These are phyloP conservation scores for Bembecia ichneumoniformis DNA, from an alignment of 2,888 invertebrate species.

Conservation along the genomic window DNA sequence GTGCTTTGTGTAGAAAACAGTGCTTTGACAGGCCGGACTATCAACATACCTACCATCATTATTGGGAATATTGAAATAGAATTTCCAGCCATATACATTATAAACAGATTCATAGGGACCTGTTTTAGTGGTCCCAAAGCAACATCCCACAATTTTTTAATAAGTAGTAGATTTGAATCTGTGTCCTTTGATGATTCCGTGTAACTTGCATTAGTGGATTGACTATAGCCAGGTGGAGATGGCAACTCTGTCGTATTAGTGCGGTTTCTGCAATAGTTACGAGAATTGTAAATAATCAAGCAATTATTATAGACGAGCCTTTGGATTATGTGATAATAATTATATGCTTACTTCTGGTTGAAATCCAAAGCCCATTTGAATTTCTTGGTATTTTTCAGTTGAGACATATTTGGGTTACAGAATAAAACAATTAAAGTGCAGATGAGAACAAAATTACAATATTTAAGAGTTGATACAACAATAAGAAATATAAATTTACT, in stretches of 20 bases:
- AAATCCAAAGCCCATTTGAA: conserved; percentile 78
- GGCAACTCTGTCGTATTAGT: conserved; percentile 70
- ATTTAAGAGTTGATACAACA: background rate
- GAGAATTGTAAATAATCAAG: background rate
- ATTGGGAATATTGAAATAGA: conserved; percentile 99
- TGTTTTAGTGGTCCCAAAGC: conserved; percentile 95
- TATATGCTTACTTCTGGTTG: conserved; percentile 64
- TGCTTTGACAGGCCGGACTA: conserved; percentile 96
- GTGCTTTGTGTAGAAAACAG: conserved; percentile 90
- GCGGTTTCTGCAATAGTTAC: conserved; percentile 31
- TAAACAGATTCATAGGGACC: conserved; percentile 98
- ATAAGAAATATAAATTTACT: no score
- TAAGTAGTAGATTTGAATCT: conserved; percentile 86
- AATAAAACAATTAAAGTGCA: background rate
- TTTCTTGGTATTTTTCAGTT: conserved; percentile 59
- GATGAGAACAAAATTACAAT: background rate
- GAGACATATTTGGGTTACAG: conserved; percentile 34
- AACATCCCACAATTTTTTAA: conserved; percentile 97
- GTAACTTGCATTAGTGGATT: conserved; percentile 78
- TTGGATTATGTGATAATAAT: background rate
- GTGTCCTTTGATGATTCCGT: conserved; percentile 86
- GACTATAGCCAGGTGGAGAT: conserved; percentile 89
- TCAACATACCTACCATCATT: conserved; percentile 99
- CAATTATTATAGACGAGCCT: background rate
- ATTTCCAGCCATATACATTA: conserved; percentile 99